These are phyloP conservation scores for Pseudochaenichthys georgianus DNA, from an alignment of 2,797 vertebrate species.

Conservation along the genomic window DNA sequence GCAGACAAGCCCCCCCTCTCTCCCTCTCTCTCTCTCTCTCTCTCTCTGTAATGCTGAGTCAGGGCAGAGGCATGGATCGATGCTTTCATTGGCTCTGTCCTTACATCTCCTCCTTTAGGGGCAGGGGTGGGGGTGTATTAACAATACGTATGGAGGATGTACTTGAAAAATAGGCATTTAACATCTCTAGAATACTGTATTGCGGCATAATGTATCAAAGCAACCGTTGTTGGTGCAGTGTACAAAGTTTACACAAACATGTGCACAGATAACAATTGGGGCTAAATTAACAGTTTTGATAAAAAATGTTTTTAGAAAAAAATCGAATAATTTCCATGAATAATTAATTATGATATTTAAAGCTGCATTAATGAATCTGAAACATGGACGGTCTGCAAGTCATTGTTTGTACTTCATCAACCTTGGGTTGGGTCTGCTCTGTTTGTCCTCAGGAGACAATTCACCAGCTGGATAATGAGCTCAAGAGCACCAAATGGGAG, in stretches of 20 bases:
- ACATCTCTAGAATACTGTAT: slow-evolving; percentile 47
- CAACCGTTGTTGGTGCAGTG: slow-evolving; percentile 1
- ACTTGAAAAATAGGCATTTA: slow-evolving; percentile 70
- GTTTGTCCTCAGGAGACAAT: slow-evolving; percentile 90
- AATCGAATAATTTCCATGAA: background rate
- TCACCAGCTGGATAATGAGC: slow-evolving; percentile 97
- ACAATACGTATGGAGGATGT: slow-evolving; percentile 68
- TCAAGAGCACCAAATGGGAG: slow-evolving; percentile 98
- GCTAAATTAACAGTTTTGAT: background rate
- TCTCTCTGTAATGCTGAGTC: slow-evolving; percentile 83
- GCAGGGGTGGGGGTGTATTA: slow-evolving; percentile 47
- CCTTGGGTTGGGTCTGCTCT: slow-evolving; percentile 26
- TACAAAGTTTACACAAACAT: background rate
- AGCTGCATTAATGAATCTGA: background rate
- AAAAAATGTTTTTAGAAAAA: background rate
- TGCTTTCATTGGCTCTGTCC: slow-evolving; percentile 73
- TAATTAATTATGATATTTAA: background rate
- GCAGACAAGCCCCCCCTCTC: slow-evolving; percentile 47
- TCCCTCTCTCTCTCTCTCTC: slow-evolving; percentile 7
- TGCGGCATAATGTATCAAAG: slow-evolving; percentile 69
- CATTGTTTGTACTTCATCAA: slow-evolving; percentile 8
- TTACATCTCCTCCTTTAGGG: slow-evolving; percentile 67
- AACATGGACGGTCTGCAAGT: background rate
- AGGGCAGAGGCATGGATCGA: slow-evolving; percentile 79
- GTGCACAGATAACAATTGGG: background rate